Evolutionary conservation across 1,140 invertebrate species (phyloP).

Genomic region (Ceratitis capitata): DNA sequence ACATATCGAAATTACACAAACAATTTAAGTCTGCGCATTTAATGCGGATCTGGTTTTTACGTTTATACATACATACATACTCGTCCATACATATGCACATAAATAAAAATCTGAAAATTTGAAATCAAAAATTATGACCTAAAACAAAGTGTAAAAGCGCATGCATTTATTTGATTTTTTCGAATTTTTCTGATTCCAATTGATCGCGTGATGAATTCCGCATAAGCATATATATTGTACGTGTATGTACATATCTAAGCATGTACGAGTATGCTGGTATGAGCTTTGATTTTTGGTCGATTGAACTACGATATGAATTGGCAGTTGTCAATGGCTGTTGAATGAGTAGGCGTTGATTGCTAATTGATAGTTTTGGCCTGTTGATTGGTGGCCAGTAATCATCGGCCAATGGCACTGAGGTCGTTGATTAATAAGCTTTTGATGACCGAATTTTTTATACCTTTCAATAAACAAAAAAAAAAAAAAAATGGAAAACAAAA

Average conservation of each 20-base stretch:
- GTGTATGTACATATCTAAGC: background rate
- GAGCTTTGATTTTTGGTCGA: background rate
- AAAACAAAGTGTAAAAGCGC: background rate
- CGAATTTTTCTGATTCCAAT: background rate
- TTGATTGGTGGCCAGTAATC: background rate
- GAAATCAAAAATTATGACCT: background rate
- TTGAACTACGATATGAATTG: constrained; percentile 10
- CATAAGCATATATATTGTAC: background rate
- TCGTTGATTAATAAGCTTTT: no score
- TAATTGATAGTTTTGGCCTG: background rate
- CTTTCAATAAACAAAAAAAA: no score
- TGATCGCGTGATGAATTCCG: background rate
- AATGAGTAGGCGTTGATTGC: background rate
- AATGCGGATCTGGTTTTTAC: constrained; percentile 17
- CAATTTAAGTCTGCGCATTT: background rate
- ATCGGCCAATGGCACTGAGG: background rate
- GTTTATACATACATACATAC: no score
- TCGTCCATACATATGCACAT: no score
- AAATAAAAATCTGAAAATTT: background rate
- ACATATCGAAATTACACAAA: background rate
- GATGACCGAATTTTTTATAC: no score
- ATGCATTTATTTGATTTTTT: background rate
- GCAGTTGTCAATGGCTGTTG: background rate
- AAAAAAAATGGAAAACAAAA: no score
- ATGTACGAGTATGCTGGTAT: background rate